Percentiles rank a stretch among this genome's conserved stretches.
Evolutionary conservation across 2,888 invertebrate genomes (phyloP).

Genomic region (Hemistola chrysoprasaria): DNA sequence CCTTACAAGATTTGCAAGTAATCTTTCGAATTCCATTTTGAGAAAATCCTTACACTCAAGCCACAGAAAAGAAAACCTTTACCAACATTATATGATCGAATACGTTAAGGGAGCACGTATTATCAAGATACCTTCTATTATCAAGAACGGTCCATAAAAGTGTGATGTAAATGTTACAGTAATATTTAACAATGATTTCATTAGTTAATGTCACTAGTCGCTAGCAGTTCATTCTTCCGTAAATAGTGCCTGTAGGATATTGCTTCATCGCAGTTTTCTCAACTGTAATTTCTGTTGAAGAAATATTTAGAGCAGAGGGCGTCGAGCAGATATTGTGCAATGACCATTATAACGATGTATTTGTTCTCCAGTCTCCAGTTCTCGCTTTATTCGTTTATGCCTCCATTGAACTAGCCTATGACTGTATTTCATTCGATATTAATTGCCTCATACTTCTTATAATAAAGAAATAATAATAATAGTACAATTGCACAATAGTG

Average conservation of each 20-base stretch:
- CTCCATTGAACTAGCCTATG: conserved; percentile 29
- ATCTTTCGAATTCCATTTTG: conserved; percentile 32
- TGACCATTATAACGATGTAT: conserved; percentile 37
- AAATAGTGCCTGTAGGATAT: conserved; percentile 48
- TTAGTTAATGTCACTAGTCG: conserved; percentile 27
- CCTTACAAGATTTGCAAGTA: conserved; percentile 40
- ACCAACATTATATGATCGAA: too few species aligned
- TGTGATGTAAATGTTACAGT: conserved; percentile 29
- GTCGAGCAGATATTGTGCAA: conserved; percentile 43
- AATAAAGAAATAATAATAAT: conserved; percentile 18
- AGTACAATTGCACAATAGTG: conserved; percentile 11
- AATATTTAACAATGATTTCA: conserved; percentile 33
- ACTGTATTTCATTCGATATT: conserved; percentile 25
- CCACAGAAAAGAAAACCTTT: conserved; percentile 30
- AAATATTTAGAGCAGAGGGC: conserved; percentile 37
- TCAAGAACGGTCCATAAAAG: conserved; percentile 26
- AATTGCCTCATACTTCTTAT: conserved; percentile 21
- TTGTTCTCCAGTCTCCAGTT: too few species aligned
- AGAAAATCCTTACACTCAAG: conserved; percentile 26
- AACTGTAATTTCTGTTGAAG: conserved; percentile 37
- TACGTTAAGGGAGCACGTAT: too few species aligned
- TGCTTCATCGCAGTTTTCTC: conserved; percentile 48
- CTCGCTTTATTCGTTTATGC: conserved; percentile 32
- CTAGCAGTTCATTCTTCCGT: conserved; percentile 50
- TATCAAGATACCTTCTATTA: too few species aligned